These are phyloP conservation scores for Menidia menidia DNA, from an alignment of 2,797 vertebrate species.

Conservation along the genomic window DNA sequence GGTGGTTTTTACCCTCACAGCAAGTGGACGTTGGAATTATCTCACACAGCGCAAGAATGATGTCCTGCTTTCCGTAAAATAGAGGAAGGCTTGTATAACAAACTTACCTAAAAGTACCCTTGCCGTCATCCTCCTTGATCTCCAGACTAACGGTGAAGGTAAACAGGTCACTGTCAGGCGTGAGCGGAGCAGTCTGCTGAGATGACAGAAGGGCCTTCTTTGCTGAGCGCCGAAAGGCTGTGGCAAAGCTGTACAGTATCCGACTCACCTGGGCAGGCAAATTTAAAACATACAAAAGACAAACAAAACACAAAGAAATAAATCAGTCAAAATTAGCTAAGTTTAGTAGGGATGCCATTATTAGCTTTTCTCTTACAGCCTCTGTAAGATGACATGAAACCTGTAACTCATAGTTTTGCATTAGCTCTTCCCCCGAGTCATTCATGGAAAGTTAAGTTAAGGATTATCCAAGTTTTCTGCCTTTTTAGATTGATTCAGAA, in stretches of 20 bases:
- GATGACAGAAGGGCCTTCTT: slow-evolving; percentile 88
- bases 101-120: slow-evolving; percentile 95
- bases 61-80: too few species aligned
- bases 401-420: neutral
- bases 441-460: neutral
- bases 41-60: too few species aligned
- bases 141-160: slow-evolving; percentile 97
- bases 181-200: slow-evolving; percentile 87
- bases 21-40: too few species aligned
- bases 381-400: slow-evolving; percentile 4
- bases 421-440: neutral
- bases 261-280: slow-evolving; percentile 89
- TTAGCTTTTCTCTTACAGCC: neutral
- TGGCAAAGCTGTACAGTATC: slow-evolving; percentile 98
- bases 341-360: neutral
- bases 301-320: neutral
- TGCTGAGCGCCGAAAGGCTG: slow-evolving; percentile 95
- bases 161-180: slow-evolving; percentile 97
- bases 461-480: neutral
- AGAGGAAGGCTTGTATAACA: neutral
- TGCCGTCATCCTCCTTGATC: slow-evolving; percentile 98
- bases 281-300: neutral
- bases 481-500: neutral
- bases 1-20: too few species aligned
- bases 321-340: neutral